These are phyloP conservation scores for Myotis davidii DNA, from an alignment of 2,113 vertebrate species.

Conservation along the genomic window DNA sequence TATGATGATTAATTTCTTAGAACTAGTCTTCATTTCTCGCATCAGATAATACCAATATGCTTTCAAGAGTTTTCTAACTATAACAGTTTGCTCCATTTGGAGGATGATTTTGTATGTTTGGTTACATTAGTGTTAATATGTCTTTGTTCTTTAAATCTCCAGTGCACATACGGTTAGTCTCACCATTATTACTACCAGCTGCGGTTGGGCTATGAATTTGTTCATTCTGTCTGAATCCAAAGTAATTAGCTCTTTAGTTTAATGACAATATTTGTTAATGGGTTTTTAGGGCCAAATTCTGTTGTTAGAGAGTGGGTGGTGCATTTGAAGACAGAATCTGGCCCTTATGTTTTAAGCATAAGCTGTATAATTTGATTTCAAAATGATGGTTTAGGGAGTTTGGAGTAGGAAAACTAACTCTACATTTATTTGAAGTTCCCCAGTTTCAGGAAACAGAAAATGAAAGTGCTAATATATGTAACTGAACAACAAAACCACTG, in stretches of 20 bases:
- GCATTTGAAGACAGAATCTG: slow-evolving; percentile 66
- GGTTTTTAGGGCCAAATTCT: slow-evolving; percentile 72
- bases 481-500: not conserved
- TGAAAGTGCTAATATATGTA: not conserved
- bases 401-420: slow-evolving; percentile 44
- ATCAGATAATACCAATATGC: slow-evolving; percentile 24
- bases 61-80: slow-evolving; percentile 36
- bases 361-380: slow-evolving; percentile 67
- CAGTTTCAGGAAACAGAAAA: slow-evolving; percentile 53
- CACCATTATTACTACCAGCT: slow-evolving; percentile 69
- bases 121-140: slow-evolving; percentile 43
- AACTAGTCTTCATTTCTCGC: slow-evolving; percentile 5
- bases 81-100: slow-evolving; percentile 40
- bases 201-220: slow-evolving; percentile 58
- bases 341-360: slow-evolving; percentile 70
- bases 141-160: slow-evolving; percentile 68
- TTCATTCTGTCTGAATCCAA: slow-evolving; percentile 66
- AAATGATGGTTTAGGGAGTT: slow-evolving; percentile 23
- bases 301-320: slow-evolving; percentile 58
- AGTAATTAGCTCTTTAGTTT: slow-evolving; percentile 79
- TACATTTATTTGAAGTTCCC: slow-evolving; percentile 42
- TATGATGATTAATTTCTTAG: not conserved
- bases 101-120: slow-evolving; percentile 61
- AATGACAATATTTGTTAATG: slow-evolving; percentile 77
- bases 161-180: slow-evolving; percentile 61